Percentiles rank a stretch among this genome's conserved stretches.
Conservation (phyloP, 2,113 vertebrate species). For the Actenoides lindsayi region DNA sequence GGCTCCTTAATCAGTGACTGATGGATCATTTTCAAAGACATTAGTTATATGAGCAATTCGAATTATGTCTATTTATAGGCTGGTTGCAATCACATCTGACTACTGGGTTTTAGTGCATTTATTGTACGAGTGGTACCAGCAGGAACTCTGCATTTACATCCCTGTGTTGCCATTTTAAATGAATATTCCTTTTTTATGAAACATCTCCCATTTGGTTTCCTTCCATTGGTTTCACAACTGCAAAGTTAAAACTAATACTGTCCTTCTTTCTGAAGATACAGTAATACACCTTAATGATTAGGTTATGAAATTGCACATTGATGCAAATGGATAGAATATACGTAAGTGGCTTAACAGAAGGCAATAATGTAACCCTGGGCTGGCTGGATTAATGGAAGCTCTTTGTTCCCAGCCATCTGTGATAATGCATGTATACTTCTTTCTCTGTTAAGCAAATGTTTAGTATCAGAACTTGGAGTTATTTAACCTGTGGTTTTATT, state of each 20-base stretch:
- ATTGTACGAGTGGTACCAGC: background rate
- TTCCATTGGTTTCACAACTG: background rate
- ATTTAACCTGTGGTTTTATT: background rate
- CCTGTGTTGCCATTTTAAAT: background rate
- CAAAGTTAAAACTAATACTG: background rate
- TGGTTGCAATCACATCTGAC: background rate
- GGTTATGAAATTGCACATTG: background rate
- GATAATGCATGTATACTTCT: background rate
- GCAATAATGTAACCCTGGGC: background rate
- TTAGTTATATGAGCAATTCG: constrained; percentile 10
- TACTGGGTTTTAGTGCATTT: background rate
- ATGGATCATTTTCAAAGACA: constrained; percentile 18
- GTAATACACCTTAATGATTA: background rate
- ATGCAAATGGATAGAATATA: background rate
- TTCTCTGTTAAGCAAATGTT: background rate
- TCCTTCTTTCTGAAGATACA: background rate
- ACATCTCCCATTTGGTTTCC: background rate
- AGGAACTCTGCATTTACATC: constrained; percentile 7
- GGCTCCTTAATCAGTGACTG: background rate
- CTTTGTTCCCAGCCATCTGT: background rate
- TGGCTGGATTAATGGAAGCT: background rate
- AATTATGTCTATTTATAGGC: constrained; percentile 33
- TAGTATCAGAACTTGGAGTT: background rate
- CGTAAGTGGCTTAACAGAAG: background rate
- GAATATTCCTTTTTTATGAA: background rate